Evolutionary conservation across 2,797 vertebrate genomes (phyloP).

Genomic region (Orientallactaga sibirica): DNA sequence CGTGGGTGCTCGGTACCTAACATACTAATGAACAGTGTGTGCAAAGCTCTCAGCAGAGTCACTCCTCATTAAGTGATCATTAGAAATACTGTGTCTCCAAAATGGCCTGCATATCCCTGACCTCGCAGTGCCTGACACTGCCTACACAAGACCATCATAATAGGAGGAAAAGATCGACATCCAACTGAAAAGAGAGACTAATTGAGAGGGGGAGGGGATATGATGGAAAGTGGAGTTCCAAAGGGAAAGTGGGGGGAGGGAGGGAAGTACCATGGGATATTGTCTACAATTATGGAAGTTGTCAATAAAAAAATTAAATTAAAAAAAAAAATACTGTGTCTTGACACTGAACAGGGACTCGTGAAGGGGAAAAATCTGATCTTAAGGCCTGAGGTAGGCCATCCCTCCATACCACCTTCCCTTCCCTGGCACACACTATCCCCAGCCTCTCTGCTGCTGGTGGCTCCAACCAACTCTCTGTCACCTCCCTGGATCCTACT

Average conservation of each 20-base stretch:
- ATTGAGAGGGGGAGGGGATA: no score
- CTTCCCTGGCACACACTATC: neutral
- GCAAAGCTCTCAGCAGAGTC: neutral
- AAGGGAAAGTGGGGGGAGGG: no score
- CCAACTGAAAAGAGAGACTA: no score
- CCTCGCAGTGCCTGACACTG: no score
- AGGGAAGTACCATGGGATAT: no score
- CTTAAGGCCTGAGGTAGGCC: neutral
- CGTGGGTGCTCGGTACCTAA: conserved; percentile 15
- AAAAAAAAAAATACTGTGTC: conserved; percentile 38
- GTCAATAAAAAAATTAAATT: no score
- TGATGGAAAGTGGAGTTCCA: no score
- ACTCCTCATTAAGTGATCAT: conserved; percentile 48
- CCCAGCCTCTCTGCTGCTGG: neutral
- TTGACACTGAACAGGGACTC: neutral
- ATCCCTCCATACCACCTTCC: neutral
- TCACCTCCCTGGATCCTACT: conserved; percentile 52
- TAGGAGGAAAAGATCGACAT: no score
- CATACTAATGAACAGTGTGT: neutral
- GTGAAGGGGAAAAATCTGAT: neutral
- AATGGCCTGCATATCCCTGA: no score
- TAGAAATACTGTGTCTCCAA: conserved; percentile 41
- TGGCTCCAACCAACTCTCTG: conserved; percentile 32
- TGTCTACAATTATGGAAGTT: no score
- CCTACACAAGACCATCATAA: no score